A percentile compares a stretch with the other conserved stretches of the same genome.
These are phyloP conservation scores for Aurelia aurita DNA, from an alignment of 30 jellyfish, hydroid and myxozoan species.

Conservation along the genomic window DNA sequence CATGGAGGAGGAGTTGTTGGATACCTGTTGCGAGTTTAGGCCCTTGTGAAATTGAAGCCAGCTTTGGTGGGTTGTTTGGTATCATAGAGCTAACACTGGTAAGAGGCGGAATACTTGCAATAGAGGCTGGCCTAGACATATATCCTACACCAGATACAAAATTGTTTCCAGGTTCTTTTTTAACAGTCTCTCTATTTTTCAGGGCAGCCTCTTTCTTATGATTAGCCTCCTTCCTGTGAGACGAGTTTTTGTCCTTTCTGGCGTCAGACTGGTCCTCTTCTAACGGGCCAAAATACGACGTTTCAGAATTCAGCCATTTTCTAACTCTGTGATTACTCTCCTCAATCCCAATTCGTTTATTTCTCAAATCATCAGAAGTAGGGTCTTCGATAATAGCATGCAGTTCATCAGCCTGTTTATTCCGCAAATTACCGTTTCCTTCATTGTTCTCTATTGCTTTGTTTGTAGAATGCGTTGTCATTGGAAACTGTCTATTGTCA, in stretches of 20 bases:
- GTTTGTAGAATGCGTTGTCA: too few relatives aligned
- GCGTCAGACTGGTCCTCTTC: slow-evolving; percentile 49
- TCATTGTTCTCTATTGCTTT: too few relatives aligned
- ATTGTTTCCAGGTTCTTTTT: not conserved
- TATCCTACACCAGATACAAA: slow-evolving; percentile 5
- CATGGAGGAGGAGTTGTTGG: not conserved
- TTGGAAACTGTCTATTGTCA: too few relatives aligned
- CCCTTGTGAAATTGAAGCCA: slow-evolving; percentile 17
- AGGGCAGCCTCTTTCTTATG: not conserved
- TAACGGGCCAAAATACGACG: slow-evolving; percentile 69
- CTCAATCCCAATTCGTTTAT: slow-evolving; percentile 69
- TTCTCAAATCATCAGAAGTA: slow-evolving; percentile 52
- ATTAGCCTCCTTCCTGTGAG: not conserved
- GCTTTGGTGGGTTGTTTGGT: slow-evolving; percentile 1
- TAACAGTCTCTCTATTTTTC: not conserved
- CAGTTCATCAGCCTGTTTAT: slow-evolving; percentile 32
- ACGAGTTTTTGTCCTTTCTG: not conserved
- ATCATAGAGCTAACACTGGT: slow-evolving; percentile 12
- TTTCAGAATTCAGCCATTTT: slow-evolving; percentile 86
- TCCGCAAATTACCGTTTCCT: too few relatives aligned
- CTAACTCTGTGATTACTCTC: slow-evolving; percentile 87
- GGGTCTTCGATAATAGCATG: slow-evolving; percentile 68
- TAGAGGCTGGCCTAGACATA: not conserved
- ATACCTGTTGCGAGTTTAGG: not conserved
- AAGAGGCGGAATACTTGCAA: slow-evolving; percentile 14